A percentile compares a stretch with the other conserved stretches of the same genome.
Evolutionary conservation across 53 echinoderm and acorn worm species (phyloP).

Genomic region (Antedon mediterranea): DNA sequence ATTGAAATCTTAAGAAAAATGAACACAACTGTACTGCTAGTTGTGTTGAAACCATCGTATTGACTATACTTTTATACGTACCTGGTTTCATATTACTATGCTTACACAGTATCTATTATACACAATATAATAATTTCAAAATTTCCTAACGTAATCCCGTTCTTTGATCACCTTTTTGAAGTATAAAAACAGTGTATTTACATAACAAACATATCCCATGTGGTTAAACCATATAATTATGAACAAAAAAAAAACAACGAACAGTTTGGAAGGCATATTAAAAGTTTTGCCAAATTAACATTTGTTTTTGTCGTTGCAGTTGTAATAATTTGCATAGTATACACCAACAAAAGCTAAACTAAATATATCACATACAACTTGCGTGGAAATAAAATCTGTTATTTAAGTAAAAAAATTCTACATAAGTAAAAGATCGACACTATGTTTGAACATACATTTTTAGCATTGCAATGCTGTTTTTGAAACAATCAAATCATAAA

Average conservation of each 20-base stretch:
- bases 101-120: not conserved
- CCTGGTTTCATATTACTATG: no score
- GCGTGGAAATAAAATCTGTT: not conserved
- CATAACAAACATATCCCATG: not conserved
- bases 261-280: not conserved
- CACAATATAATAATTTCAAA: not conserved
- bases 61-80: no score
- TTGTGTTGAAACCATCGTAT: not conserved
- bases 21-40: not conserved
- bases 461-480: not conserved
- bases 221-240: not conserved
- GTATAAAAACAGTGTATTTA: not conserved
- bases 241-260: not conserved
- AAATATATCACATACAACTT: not conserved
- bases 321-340: not conserved
- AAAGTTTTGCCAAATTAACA: constrained; percentile 1
- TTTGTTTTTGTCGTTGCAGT: not conserved
- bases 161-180: not conserved
- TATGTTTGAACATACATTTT: not conserved
- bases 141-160: no score
- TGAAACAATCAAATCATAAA: not conserved
- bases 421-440: not conserved
- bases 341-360: not conserved
- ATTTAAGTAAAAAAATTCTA: not conserved
- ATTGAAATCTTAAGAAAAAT: not conserved